phyloP scores from a whole-genome alignment of 2,888 invertebrate genomes.

The Hydroisotoma schaefferi region DNA sequence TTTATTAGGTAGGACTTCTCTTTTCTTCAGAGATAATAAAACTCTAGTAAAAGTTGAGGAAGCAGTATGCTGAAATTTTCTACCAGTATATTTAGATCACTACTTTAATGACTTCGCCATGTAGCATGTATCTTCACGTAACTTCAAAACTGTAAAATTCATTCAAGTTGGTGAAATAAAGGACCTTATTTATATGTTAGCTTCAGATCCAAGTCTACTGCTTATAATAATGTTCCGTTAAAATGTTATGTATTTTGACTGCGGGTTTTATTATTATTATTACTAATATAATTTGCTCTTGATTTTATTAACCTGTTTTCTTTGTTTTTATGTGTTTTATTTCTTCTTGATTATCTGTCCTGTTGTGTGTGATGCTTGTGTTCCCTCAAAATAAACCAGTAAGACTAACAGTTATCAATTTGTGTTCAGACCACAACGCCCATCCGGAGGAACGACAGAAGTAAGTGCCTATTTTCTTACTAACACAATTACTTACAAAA shows the following conservation, averaged over 20 bases:
- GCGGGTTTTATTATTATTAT: too few species aligned
- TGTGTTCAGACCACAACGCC: constrained; percentile 48
- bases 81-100: too few species aligned
- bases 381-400: constrained; percentile 28
- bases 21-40: neutral
- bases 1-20: constrained; percentile 7
- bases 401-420: constrained; percentile 48
- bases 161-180: too few species aligned
- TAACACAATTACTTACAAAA: constrained; percentile 7
- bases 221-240: too few species aligned
- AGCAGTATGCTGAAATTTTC: too few species aligned
- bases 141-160: too few species aligned
- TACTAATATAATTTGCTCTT: constrained; percentile 4
- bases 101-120: too few species aligned
- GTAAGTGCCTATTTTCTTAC: constrained; percentile 60
- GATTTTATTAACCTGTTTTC: constrained; percentile 21
- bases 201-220: too few species aligned
- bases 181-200: too few species aligned
- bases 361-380: constrained; percentile 18
- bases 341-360: constrained; percentile 7
- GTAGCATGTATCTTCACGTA: too few species aligned
- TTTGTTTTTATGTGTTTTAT: constrained; percentile 20
- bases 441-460: constrained; percentile 75
- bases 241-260: too few species aligned
- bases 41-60: too few species aligned